Conservation (phyloP, 2,113 vertebrate genomes). For the Regulus satrapa region DNA sequence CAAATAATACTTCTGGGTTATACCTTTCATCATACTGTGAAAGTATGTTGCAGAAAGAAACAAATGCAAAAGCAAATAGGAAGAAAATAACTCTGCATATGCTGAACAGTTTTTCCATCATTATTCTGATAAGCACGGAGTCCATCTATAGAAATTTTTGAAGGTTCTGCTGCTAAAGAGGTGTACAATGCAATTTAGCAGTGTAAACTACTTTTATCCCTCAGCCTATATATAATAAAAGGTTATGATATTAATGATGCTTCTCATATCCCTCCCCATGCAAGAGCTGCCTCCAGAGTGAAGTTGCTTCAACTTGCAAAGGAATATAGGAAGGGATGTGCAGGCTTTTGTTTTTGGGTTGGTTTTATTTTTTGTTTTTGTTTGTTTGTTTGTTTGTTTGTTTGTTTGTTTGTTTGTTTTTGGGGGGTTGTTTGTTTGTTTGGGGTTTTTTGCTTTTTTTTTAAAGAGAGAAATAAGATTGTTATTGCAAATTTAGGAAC, state of each 20-base stretch:
- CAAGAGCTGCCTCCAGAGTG: not conserved
- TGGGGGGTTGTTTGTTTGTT: not conserved
- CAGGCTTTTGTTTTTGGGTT: no score
- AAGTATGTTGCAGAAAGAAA: not conserved
- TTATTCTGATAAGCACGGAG: not conserved
- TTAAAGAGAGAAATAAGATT: not conserved
- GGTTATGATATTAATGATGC: not conserved
- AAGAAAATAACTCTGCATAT: not conserved
- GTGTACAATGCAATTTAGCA: accelerated
- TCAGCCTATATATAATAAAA: not conserved
- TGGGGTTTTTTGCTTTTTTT: not conserved
- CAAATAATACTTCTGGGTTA: not conserved
- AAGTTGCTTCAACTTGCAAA: not conserved
- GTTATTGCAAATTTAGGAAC: not conserved
- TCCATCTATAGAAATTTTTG: not conserved
- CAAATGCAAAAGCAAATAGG: not conserved
- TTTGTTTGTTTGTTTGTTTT: not conserved
- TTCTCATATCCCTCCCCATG: not conserved
- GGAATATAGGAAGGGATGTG: not conserved
- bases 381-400: not conserved
- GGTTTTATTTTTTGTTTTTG: accelerated
- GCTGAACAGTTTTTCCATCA: not conserved
- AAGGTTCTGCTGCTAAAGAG: not conserved
- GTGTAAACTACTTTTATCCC: not conserved
- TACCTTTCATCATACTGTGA: not conserved